Conservation (phyloP, 2,888 invertebrate species). For the Ectemnius cavifrons region DNA sequence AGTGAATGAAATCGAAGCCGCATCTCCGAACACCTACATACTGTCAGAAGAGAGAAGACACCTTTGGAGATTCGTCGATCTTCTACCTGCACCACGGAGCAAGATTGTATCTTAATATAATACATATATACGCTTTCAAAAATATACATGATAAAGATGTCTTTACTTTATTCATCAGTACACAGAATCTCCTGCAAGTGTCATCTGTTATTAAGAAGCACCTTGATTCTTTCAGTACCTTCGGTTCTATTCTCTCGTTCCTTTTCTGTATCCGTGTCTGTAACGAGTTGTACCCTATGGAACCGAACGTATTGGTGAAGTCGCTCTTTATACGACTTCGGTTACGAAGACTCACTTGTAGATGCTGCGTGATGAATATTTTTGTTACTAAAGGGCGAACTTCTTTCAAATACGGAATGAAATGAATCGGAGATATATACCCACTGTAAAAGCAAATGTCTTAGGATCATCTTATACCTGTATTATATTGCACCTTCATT, state of each 20-base stretch:
- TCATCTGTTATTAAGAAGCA: constrained; percentile 48
- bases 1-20: constrained; percentile 32
- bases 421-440: too few relatives aligned
- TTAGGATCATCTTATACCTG: too few relatives aligned
- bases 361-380: too few relatives aligned
- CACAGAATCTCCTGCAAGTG: constrained; percentile 71
- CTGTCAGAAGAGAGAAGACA: constrained; percentile 63
- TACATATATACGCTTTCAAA: constrained; percentile 72
- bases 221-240: not conserved
- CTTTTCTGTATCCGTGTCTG: too few relatives aligned
- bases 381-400: too few relatives aligned
- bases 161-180: constrained; percentile 75
- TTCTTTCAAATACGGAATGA: too few relatives aligned
- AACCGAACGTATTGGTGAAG: too few relatives aligned
- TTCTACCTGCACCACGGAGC: constrained; percentile 68
- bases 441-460: too few relatives aligned
- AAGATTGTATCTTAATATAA: constrained; percentile 75
- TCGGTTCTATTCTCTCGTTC: too few relatives aligned
- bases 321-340: too few relatives aligned
- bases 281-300: too few relatives aligned
- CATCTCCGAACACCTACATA: constrained; percentile 11
- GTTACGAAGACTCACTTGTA: too few relatives aligned
- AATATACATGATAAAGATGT: constrained; percentile 72
- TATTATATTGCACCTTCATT: not conserved
- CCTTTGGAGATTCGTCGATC: constrained; percentile 56